Percentiles rank a stretch among this genome's conserved stretches.
These are phyloP conservation scores for Xyliphius kryptos DNA, from an alignment of 2,113 vertebrate species.

Conservation along the genomic window DNA sequence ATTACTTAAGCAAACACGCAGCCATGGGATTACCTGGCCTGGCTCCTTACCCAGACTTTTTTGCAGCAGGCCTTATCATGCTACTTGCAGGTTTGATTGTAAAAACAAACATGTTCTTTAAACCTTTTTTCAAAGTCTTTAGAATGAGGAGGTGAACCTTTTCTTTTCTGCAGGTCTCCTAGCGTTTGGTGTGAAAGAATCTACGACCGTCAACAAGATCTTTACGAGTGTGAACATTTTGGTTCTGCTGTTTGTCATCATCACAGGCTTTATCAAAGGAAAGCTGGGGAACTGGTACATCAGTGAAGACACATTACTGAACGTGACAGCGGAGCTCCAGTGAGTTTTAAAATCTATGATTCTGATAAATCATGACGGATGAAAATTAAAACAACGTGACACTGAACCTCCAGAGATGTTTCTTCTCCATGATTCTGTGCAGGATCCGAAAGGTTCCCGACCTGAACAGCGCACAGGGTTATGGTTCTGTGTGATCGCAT, in stretches of 20 bases:
- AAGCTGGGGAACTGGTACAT: conserved; percentile 72
- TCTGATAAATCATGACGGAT: no score
- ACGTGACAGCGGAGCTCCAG: conserved; percentile 41
- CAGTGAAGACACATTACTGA: conserved; percentile 51
- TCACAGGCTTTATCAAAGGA: conserved; percentile 75
- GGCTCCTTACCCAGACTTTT: conserved; percentile 73
- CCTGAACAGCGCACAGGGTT: background rate
- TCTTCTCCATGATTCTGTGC: no score
- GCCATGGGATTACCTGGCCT: conserved; percentile 64
- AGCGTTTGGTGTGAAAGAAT: conserved; percentile 79
- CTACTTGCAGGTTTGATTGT: conserved; percentile 69
- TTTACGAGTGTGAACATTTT: conserved; percentile 73
- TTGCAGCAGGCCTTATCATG: conserved; percentile 72
- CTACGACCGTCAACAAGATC: conserved; percentile 73
- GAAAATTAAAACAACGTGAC: background rate
- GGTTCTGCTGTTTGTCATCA: conserved; percentile 70
- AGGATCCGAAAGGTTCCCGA: no score
- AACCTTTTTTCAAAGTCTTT: no score
- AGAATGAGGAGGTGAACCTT: no score
- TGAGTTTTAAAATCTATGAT: no score
- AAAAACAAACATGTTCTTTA: conserved; percentile 3
- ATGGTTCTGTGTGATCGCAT: background rate
- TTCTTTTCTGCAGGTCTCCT: conserved; percentile 76
- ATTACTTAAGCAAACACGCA: conserved; percentile 53
- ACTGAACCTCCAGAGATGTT: background rate